Base-by-base conservation (phyloP, 2,113 vertebrate genomes). In the Podarcis raffonei region DNA sequence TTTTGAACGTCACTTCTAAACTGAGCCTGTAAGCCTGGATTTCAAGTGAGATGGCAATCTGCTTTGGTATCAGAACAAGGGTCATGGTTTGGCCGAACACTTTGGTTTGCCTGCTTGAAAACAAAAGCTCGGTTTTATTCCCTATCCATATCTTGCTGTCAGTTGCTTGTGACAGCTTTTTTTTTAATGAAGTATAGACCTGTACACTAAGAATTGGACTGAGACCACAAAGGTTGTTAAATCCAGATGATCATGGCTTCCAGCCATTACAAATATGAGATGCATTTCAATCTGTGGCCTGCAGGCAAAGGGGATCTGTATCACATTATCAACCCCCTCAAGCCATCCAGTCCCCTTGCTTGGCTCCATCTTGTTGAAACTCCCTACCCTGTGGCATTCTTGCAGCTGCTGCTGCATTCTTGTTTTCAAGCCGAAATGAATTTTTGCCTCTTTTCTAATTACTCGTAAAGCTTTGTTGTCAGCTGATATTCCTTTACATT, bases 401-500 rank as follows among this genome's bases (percentile, higher is more conserved):
- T 57, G 85, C 89, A 94, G 85, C 89, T 94, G 90, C 89, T 94
- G 90, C 66, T 91, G 82, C 15, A 59, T 79, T 94, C 87, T 27
- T 4, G 71, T 32, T 37, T 91, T 83, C 85, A 27, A 95, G 85
- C 11, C 27, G 76, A 82, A 90, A 1, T 68, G 65, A 66, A 76
- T 87, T 92, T 86, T 85, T 93, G 0, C 57, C 83, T n/a, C 84
- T 91, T 86, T 87, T 87, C 59, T 72, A 71, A 91, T 89, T 87
- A 62, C 22, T 90, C 82, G 59, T 37, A 89, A 77, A 23, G 92
- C 86, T 90, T 88, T 82, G 30, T 68, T 89, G 85, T 89, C 85
- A 66, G 68, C 59, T 3, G 0, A 7, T 88, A 71, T 2, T 71
- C n/a, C 48, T 94, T 81, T 85, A 88, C 77, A 80, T 88, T 89